A percentile compares a stretch with the other conserved stretches of the same genome.
phyloP scores from a whole-genome alignment of 2,113 vertebrate species.

The Channa argus region DNA sequence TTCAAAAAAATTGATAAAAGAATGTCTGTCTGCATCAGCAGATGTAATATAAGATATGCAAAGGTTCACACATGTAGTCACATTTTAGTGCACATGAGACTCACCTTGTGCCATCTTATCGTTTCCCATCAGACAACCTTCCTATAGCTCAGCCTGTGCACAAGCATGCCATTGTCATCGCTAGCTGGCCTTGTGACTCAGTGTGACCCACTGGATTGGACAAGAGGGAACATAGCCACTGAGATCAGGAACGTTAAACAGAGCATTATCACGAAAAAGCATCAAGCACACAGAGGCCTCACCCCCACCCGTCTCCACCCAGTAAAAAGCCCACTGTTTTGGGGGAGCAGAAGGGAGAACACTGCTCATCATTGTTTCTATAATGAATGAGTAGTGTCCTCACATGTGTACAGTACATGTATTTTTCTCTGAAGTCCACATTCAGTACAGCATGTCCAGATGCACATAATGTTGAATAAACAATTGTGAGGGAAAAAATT shows the following conservation, averaged over 20 bases:
- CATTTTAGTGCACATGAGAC: not conserved
- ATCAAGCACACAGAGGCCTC: conserved; percentile 64
- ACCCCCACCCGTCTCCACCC: conserved; percentile 36
- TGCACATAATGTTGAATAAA: conserved; percentile 48
- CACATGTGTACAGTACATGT: conserved; percentile 57
- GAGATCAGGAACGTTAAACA: conserved; percentile 69
- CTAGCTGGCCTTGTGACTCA: conserved; percentile 81
- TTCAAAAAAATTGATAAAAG: not conserved
- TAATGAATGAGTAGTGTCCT: conserved; percentile 71
- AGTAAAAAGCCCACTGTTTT: conserved; percentile 71
- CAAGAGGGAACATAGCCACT: conserved; percentile 60
- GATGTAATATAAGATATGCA: not conserved
- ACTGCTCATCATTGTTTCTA: conserved; percentile 78
- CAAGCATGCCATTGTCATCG: conserved; percentile 81
- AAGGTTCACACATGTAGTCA: too few relatives aligned
- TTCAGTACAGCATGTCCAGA: conserved; percentile 18
- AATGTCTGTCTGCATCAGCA: not conserved
- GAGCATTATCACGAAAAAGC: conserved; percentile 73
- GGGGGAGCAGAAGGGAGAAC: conserved; percentile 64
- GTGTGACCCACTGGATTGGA: conserved; percentile 73
- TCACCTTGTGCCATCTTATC: conserved; percentile 71
- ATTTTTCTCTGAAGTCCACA: conserved; percentile 56
- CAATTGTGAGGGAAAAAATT: conserved; percentile 4
- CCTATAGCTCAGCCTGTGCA: conserved; percentile 61
- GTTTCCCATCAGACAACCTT: conserved; percentile 63